Percentiles rank a stretch among this genome's conserved stretches.
Evolutionary conservation across 2,888 invertebrate species (phyloP).

Genomic region (Lasioglossum malachurum): DNA sequence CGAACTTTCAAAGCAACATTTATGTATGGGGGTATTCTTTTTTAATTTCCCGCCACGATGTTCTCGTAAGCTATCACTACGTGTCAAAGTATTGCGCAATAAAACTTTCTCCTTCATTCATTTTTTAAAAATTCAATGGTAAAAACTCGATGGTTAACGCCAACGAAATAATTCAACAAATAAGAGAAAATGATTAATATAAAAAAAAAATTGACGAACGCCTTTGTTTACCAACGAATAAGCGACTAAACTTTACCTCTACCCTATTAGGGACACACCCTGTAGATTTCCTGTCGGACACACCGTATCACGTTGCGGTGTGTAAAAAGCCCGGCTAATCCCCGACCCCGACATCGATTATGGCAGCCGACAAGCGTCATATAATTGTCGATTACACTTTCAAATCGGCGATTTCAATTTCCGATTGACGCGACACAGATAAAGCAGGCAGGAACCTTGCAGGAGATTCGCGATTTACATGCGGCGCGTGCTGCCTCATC

Average conservation of each 20-base stretch:
- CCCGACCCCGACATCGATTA: background rate
- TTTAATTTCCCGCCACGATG: too few relatives aligned
- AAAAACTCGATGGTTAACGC: background rate
- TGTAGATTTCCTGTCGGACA: background rate
- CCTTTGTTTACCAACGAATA: background rate
- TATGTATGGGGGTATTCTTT: too few relatives aligned
- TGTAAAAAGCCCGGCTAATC: background rate
- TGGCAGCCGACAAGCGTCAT: background rate
- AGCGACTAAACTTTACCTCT: background rate
- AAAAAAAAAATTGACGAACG: background rate
- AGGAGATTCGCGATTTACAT: background rate
- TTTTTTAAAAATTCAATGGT: background rate
- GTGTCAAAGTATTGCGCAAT: background rate
- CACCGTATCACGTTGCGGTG: background rate
- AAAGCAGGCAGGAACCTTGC: background rate
- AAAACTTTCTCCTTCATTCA: background rate
- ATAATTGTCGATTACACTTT: constrained; percentile 16
- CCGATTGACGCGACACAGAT: background rate
- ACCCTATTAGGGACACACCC: background rate
- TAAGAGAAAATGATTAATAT: too few relatives aligned
- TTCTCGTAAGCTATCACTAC: too few relatives aligned
- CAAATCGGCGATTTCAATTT: constrained; percentile 28
- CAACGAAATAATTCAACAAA: background rate
- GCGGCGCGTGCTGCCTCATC: background rate
- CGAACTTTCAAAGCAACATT: background rate